Evolutionary conservation across 2,113 vertebrate genomes (phyloP).

Genomic region (Vombatus ursinus): DNA sequence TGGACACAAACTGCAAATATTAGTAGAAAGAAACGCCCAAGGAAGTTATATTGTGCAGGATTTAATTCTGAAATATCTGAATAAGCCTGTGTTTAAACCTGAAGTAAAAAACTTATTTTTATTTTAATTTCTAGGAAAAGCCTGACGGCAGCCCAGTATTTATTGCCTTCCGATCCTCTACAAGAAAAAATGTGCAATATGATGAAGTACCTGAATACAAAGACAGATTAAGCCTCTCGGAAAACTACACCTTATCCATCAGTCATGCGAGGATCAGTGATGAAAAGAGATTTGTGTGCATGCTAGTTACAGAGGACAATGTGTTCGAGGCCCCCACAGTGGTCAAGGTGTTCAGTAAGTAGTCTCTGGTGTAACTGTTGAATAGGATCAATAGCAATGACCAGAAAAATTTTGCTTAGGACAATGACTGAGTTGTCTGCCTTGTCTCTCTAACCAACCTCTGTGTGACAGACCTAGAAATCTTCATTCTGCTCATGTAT

Average conservation of each 20-base stretch:
- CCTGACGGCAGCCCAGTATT: constrained; percentile 85
- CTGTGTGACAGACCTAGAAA: constrained; percentile 38
- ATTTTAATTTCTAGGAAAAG: constrained; percentile 84
- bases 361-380: constrained; percentile 44
- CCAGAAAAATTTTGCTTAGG: constrained; percentile 68
- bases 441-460: constrained; percentile 66
- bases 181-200: constrained; percentile 86
- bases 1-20: constrained; percentile 30
- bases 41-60: constrained; percentile 5
- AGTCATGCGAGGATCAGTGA: constrained; percentile 89
- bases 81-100: constrained; percentile 35
- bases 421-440: constrained; percentile 65
- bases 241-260: constrained; percentile 90
- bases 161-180: constrained; percentile 88
- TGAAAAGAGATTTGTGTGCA: constrained; percentile 93
- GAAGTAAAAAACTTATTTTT: constrained; percentile 52
- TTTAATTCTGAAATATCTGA: constrained; percentile 32
- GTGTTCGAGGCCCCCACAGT: constrained; percentile 87
- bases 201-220: constrained; percentile 91
- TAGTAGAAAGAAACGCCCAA: constrained; percentile 4
- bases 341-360: constrained; percentile 93
- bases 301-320: constrained; percentile 88
- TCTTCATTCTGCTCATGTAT: constrained; percentile 11
- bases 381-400: constrained; percentile 60
- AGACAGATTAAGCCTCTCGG: constrained; percentile 87